phyloP scores from a whole-genome alignment of 2,888 invertebrate species.

The Notocelia uddmanniana region DNA sequence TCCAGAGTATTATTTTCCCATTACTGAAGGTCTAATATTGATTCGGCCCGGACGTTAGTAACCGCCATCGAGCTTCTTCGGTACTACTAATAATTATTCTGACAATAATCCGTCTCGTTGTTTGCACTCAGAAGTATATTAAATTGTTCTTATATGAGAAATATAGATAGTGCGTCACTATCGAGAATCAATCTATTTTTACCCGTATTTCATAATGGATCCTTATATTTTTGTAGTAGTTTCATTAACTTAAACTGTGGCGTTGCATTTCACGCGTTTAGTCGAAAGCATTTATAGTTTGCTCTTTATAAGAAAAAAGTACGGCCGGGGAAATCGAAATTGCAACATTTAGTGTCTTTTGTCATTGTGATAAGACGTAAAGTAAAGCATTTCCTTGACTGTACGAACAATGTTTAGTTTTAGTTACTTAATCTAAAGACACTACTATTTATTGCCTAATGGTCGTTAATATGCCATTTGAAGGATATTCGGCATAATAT shows the following conservation, averaged over 20 bases:
- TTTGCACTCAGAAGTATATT: constrained; percentile 41
- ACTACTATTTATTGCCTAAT: not conserved
- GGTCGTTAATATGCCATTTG: not conserved
- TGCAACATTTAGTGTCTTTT: not conserved
- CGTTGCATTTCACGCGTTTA: constrained; percentile 26
- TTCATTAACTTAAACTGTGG: constrained; percentile 4
- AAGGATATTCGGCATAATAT: too few species aligned
- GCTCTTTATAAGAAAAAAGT: not conserved
- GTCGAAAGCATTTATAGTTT: constrained; percentile 41
- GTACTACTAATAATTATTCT: constrained; percentile 41
- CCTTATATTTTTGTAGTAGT: constrained; percentile 37
- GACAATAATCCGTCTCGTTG: constrained; percentile 46
- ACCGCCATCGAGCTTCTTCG: constrained; percentile 42
- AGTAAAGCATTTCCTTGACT: not conserved
- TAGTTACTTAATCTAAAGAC: not conserved
- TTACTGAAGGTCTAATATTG: constrained; percentile 4
- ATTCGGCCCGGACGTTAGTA: not conserved
- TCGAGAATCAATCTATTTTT: constrained; percentile 40
- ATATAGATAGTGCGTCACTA: constrained; percentile 21
- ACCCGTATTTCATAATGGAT: constrained; percentile 34
- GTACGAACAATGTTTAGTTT: not conserved
- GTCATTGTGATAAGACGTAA: not conserved
- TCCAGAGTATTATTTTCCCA: constrained; percentile 14
- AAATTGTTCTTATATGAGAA: constrained; percentile 29
- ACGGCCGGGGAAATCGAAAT: not conserved